These are phyloP conservation scores for Resseliella maxima DNA, from an alignment of 2,888 invertebrate genomes.

Conservation along the genomic window DNA sequence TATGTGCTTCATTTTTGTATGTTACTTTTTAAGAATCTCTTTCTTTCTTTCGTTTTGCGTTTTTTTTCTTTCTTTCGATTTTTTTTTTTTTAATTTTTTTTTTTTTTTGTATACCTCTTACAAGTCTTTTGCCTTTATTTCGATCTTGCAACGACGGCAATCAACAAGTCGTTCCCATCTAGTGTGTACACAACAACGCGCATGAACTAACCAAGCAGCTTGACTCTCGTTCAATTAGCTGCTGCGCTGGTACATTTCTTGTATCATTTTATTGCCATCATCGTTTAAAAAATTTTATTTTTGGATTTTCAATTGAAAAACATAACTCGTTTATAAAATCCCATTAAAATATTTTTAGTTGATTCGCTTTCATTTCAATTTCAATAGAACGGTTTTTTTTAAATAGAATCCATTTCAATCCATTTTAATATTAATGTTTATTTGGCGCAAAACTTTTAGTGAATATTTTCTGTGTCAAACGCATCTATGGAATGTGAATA, in stretches of 20 bases:
- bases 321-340: not conserved
- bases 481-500: not conserved
- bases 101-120: not conserved
- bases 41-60: too few relatives aligned
- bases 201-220: constrained; percentile 10
- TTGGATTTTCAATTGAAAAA: constrained; percentile 16
- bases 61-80: not conserved
- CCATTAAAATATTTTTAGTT: not conserved
- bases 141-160: constrained; percentile 20
- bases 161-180: constrained; percentile 38
- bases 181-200: constrained; percentile 38
- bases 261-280: constrained; percentile 40
- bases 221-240: constrained; percentile 6
- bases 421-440: not conserved
- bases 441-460: not conserved
- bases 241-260: constrained; percentile 52
- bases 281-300: constrained; percentile 44
- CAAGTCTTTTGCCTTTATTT: constrained; percentile 26
- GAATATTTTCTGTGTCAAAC: not conserved
- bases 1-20: constrained; percentile 12
- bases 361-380: not conserved
- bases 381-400: not conserved
- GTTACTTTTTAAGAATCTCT: constrained; percentile 2
- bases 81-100: not conserved
- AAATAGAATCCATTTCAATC: not conserved